Evolutionary conservation across 2,888 invertebrate genomes (phyloP).

Genomic region (Drosophila sordidula): DNA sequence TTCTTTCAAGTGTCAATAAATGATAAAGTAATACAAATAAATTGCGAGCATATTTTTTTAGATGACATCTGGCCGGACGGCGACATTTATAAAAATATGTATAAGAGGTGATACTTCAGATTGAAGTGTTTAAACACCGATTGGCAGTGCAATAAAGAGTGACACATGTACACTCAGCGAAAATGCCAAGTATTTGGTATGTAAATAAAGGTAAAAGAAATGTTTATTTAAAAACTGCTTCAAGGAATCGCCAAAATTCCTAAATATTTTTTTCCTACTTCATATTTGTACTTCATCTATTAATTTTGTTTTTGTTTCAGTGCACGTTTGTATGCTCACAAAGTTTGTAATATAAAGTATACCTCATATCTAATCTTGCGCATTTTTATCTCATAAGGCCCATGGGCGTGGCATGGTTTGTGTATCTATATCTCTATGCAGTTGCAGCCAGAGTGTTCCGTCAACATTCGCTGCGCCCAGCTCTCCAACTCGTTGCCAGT

Average conservation of each 20-base stretch:
- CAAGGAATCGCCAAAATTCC: no score
- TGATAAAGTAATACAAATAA: neutral
- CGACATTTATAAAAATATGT: constrained; percentile 46
- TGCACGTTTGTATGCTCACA: constrained; percentile 3
- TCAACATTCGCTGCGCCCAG: constrained; percentile 51
- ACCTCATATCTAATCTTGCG: constrained; percentile 48
- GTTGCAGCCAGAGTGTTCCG: constrained; percentile 11
- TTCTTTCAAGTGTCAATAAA: no score
- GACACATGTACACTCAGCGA: neutral
- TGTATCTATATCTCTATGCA: constrained; percentile 11
- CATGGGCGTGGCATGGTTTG: constrained; percentile 3
- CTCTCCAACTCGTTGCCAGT: constrained; percentile 31
- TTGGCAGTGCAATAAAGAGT: constrained; percentile 15
- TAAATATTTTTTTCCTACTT: no score
- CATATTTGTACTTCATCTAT: no score
- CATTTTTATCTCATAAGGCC: constrained; percentile 47
- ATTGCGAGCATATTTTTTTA: neutral
- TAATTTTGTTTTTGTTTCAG: neutral
- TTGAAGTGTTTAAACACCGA: constrained; percentile 20
- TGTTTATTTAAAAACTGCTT: neutral
- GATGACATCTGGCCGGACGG: constrained; percentile 16
- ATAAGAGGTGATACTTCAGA: constrained; percentile 17
- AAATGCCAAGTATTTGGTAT: neutral
- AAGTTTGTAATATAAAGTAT: neutral
- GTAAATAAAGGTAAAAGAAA: no score